phyloP scores from a whole-genome alignment of 1,140 invertebrate genomes.

The Zaprionus nigranus region DNA sequence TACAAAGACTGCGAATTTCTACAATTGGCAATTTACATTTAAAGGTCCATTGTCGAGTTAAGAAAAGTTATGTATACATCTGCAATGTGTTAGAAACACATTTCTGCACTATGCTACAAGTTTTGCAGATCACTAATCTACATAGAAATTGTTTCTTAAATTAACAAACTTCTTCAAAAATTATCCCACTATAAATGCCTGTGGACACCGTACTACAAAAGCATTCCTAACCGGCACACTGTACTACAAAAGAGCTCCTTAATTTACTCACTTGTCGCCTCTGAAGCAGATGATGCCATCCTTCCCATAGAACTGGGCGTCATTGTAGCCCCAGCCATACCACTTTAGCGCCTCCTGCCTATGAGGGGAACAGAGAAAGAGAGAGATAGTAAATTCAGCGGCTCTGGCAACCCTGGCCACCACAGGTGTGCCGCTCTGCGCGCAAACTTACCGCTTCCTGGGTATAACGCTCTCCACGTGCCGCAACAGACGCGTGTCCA shows the following conservation, averaged over 20 bases:
- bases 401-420: conserved; percentile 4
- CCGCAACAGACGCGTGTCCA: conserved; percentile 69
- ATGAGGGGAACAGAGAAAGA: conserved; percentile 30
- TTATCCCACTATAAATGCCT: not conserved
- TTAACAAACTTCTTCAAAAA: not conserved
- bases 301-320: conserved; percentile 92
- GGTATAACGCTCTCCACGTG: conserved; percentile 76
- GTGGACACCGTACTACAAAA: not conserved
- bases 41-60: too few relatives aligned
- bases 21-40: not conserved
- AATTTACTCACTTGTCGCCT: conserved; percentile 65
- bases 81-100: too few relatives aligned
- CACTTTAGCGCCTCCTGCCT: conserved; percentile 96
- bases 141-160: not conserved
- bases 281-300: conserved; percentile 88
- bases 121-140: not conserved
- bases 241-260: not conserved
- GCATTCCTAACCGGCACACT: not conserved
- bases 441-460: conserved; percentile 67
- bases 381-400: not conserved
- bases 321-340: conserved; percentile 99
- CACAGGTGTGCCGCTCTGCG: conserved; percentile 8
- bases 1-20: not conserved
- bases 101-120: not conserved
- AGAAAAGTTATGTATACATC: too few relatives aligned